These are phyloP conservation scores for Leuctra nigra DNA, from an alignment of 2,888 invertebrate species.

Conservation along the genomic window DNA sequence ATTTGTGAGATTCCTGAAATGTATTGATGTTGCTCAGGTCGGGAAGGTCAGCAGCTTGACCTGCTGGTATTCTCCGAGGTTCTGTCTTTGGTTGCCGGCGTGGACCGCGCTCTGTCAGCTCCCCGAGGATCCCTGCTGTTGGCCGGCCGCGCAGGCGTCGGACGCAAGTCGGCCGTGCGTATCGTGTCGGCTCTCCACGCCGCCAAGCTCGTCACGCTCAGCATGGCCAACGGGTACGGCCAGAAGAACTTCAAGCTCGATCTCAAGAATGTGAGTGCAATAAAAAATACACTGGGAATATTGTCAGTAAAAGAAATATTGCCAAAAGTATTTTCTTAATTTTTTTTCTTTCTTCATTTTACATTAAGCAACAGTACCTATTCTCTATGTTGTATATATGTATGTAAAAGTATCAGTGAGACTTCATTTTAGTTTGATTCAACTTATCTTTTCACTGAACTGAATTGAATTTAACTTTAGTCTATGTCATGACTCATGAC, in stretches of 20 bases:
- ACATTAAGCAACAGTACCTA: too few species aligned
- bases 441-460: not conserved
- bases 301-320: too few species aligned
- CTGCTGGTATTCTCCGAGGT: slow-evolving; percentile 61
- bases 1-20: too few species aligned
- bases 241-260: slow-evolving; percentile 66
- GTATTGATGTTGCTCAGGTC: slow-evolving; percentile 44
- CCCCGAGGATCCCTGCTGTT: slow-evolving; percentile 59
- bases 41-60: slow-evolving; percentile 56
- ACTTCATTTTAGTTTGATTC: too few species aligned
- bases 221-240: slow-evolving; percentile 50
- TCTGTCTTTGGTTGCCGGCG: slow-evolving; percentile 53
- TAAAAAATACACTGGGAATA: too few species aligned
- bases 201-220: slow-evolving; percentile 49
- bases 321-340: too few species aligned
- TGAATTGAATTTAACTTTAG: too few species aligned
- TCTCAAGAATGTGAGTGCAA: slow-evolving; percentile 66
- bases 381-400: too few species aligned
- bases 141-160: slow-evolving; percentile 72
- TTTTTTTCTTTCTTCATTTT: too few species aligned
- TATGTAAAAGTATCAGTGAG: too few species aligned
- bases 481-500: slow-evolving; percentile 16
- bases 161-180: slow-evolving; percentile 70
- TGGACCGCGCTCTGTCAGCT: slow-evolving; percentile 55
- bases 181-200: slow-evolving; percentile 66